Percentiles rank a stretch among this genome's conserved stretches.
These are phyloP conservation scores for Julus scandinavius DNA, from an alignment of 2,888 invertebrate species.

Conservation along the genomic window DNA sequence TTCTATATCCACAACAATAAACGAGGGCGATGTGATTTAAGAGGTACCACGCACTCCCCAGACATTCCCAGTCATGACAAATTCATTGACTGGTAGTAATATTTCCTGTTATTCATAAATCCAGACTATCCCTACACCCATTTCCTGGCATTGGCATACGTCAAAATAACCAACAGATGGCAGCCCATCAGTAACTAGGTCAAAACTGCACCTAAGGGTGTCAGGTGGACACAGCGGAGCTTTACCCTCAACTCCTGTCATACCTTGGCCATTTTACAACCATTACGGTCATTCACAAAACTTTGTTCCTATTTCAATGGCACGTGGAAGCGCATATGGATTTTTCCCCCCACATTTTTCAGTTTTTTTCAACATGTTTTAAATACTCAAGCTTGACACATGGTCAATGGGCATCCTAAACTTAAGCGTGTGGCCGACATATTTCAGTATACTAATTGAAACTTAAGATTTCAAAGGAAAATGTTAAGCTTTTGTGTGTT, in stretches of 20 bases:
- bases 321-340: background rate
- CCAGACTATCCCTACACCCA: background rate
- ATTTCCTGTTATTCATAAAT: constrained; percentile 45
- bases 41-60: background rate
- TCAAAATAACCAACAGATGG: constrained; percentile 25
- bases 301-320: background rate
- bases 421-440: background rate
- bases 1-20: background rate
- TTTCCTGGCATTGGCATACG: constrained; percentile 38
- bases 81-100: background rate
- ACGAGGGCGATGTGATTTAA: background rate
- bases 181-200: constrained; percentile 31
- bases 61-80: background rate
- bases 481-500: background rate
- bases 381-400: background rate
- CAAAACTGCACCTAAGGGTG: constrained; percentile 45
- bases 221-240: constrained; percentile 29
- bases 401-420: background rate
- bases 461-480: background rate
- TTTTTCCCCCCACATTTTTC: background rate
- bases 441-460: background rate
- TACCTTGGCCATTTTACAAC: constrained; percentile 29
- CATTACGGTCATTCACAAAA: constrained; percentile 36
- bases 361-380: background rate
- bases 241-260: constrained; percentile 31